Percentiles rank a stretch among this genome's conserved stretches.
phyloP scores from a whole-genome alignment of 2,888 invertebrate species.

The Cryptus armator region DNA sequence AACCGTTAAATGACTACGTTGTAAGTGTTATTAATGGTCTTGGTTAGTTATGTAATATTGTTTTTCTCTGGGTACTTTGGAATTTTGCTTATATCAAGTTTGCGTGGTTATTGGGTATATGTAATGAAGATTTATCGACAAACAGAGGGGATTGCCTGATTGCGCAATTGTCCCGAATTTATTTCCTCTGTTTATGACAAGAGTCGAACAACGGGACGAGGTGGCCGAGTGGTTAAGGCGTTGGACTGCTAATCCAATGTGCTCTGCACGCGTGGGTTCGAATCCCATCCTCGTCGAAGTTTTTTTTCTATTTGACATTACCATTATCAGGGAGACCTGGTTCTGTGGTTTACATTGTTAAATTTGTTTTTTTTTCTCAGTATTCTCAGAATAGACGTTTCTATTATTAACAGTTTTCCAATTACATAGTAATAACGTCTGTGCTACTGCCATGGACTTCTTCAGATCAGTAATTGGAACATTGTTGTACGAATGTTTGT shows the following conservation, averaged over 20 bases:
- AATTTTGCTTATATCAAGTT: slow-evolving; percentile 28
- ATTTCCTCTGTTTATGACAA: slow-evolving; percentile 54
- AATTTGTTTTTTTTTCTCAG: neutral
- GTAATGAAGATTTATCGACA: slow-evolving; percentile 41
- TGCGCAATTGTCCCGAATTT: slow-evolving; percentile 45
- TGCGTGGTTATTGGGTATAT: neutral
- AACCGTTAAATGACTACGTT: neutral
- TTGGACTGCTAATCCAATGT: slow-evolving; percentile 85
- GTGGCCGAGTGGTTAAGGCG: slow-evolving; percentile 71
- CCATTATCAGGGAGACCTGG: neutral
- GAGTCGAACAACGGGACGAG: slow-evolving; percentile 65
- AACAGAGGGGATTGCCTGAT: neutral
- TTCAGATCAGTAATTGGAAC: too few relatives aligned
- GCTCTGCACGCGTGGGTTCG: slow-evolving; percentile 86
- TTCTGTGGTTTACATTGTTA: neutral
- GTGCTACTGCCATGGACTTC: too few relatives aligned
- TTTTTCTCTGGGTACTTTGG: neutral
- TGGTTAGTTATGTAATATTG: slow-evolving; percentile 9
- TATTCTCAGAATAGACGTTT: too few relatives aligned
- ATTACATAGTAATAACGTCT: too few relatives aligned
- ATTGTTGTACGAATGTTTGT: too few relatives aligned
- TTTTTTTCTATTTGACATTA: neutral
- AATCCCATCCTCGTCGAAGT: slow-evolving; percentile 84
- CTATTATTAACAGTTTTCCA: too few relatives aligned
- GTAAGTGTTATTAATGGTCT: slow-evolving; percentile 9